Conservation (phyloP, 23 tunicate species). For the Trididemnum nubilum region DNA sequence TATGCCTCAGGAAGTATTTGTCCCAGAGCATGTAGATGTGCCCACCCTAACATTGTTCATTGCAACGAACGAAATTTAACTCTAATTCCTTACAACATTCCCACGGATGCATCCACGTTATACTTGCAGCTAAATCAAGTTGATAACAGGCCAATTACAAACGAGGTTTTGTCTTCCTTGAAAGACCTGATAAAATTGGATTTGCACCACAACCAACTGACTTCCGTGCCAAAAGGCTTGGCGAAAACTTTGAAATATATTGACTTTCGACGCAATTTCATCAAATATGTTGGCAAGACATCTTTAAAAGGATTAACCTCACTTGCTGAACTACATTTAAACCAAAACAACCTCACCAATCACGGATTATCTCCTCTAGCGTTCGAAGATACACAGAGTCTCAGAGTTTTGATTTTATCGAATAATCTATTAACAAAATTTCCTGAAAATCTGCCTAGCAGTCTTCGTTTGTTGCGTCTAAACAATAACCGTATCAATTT, state of each 20-base stretch:
- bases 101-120: constrained; percentile 42
- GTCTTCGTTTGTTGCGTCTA: constrained; percentile 29
- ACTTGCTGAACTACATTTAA: constrained; percentile 53
- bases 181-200: constrained; percentile 25
- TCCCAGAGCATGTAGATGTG: constrained; percentile 75
- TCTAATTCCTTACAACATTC: constrained; percentile 74
- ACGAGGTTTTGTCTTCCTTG: constrained; percentile 26
- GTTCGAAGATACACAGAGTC: constrained; percentile 44
- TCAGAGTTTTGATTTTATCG: constrained; percentile 40
- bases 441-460: constrained; percentile 54
- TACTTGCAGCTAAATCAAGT: constrained; percentile 58
- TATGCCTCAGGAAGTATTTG: too few relatives aligned
- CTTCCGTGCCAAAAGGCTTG: constrained; percentile 58
- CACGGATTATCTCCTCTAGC: constrained; percentile 64
- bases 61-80: constrained; percentile 53
- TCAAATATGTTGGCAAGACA: constrained; percentile 45
- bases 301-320: constrained; percentile 36
- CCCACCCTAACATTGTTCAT: constrained; percentile 50
- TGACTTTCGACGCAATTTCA: constrained; percentile 36
- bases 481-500: constrained; percentile 43
- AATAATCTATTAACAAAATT: constrained; percentile 48
- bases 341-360: constrained; percentile 76
- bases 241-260: constrained; percentile 34
- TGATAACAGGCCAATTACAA: constrained; percentile 52
- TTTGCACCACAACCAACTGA: constrained; percentile 47